Evolutionary conservation across 2,113 vertebrate genomes (phyloP), one percentile per base, ranked within the genome.

Genomic region (Carassius auratus): DNA sequence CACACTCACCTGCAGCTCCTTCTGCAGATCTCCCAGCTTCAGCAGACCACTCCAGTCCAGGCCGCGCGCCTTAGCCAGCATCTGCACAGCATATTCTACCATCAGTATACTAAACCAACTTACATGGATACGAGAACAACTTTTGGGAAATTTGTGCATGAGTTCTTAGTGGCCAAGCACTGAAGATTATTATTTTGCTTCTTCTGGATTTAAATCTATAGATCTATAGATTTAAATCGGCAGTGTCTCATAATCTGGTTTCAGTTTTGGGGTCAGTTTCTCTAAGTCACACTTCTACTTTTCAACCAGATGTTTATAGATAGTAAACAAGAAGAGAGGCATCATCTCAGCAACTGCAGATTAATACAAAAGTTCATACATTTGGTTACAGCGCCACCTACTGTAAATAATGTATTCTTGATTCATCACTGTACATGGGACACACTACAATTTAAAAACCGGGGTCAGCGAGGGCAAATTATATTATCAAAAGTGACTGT

Each of bases 11-110:
- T 94, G 92, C 42, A 99, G 91, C 80, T 91, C 91, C 1, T 14
- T 89, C 87, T 99, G 98, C 23, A 97, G 95, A 86, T 98, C 96
- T 36, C 91, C 92, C 88, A 99, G 93, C 90, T 92, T 95, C 91
- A 94, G 13, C 26, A 93, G 52, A 73, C 90, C 86, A 87, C 91
- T 91, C 89, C 94, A 95, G 17, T 96, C 95, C 90, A 94, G 80
- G 13, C 90, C 90, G 3, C 42, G 82, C 0, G 75, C 87, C 84
- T 90, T 86, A 5, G 92, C 94, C 87, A 95, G 88, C 87, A 95
- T 88, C 94, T 95, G 90, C 82, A 26, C 2, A 38, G 84, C 73
- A 68, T 15, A 12, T 7, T 33, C 14, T 15, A 33, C 26, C 26
- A 17, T 45, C 3, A 45, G 9, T 45, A 45, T 45, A 45, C 42